phyloP scores from a whole-genome alignment of 2,797 vertebrate genomes.

The Lepidocolaptes lacrymiger region DNA sequence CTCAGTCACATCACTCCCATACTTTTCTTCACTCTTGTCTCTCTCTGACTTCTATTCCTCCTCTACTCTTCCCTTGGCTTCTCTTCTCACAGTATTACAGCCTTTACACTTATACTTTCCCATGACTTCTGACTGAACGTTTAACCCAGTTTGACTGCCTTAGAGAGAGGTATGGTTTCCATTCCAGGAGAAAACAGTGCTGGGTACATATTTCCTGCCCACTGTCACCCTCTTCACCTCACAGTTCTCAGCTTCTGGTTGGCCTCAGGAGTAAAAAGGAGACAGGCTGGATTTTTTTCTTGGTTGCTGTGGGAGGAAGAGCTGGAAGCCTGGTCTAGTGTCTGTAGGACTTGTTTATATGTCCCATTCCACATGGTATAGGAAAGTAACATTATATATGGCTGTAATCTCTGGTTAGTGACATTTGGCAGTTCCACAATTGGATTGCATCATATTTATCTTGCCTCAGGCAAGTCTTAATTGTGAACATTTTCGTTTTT shows the following conservation, averaged over 20 bases:
- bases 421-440: not conserved
- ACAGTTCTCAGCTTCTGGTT: conserved; percentile 12
- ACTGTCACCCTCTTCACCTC: not conserved
- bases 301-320: conserved; percentile 1
- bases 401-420: not conserved
- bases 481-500: conserved; percentile 20
- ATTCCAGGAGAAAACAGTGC: not conserved
- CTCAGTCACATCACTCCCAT: not conserved
- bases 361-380: not conserved
- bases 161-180: not conserved
- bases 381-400: conserved; percentile 17
- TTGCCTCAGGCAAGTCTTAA: not conserved
- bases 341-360: conserved; percentile 10
- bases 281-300: not conserved
- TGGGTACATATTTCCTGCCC: not conserved
- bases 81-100: not conserved
- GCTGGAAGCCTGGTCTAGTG: not conserved
- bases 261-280: not conserved
- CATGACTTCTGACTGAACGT: not conserved
- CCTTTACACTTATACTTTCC: not conserved
- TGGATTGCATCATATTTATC: not conserved
- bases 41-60: not conserved
- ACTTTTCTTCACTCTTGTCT: not conserved
- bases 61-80: not conserved
- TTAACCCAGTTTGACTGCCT: not conserved